phyloP scores from a whole-genome alignment of 2,888 invertebrate species.

The Lasiommata megera region DNA sequence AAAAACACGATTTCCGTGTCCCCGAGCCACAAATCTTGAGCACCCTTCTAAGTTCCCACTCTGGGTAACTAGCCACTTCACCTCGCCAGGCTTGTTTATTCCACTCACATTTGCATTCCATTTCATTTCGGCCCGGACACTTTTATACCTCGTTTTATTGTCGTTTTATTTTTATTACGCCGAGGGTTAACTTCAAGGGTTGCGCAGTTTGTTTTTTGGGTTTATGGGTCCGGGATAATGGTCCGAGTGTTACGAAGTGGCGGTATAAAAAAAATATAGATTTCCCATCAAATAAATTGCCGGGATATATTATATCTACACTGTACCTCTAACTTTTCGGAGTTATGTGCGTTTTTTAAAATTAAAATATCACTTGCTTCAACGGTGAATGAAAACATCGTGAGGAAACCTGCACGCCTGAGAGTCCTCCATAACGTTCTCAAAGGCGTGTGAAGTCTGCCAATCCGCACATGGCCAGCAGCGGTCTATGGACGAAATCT shows the following conservation, averaged over 20 bases:
- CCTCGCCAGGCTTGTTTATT: constrained; percentile 32
- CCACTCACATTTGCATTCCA: constrained; percentile 72
- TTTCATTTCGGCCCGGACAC: constrained; percentile 64
- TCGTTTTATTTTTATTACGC: constrained; percentile 63
- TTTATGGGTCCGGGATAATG: constrained; percentile 46
- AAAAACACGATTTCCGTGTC: constrained; percentile 17
- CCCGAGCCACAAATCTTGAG: constrained; percentile 22
- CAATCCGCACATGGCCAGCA: too few relatives aligned
- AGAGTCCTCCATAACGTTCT: too few relatives aligned
- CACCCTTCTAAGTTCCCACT: constrained; percentile 9
- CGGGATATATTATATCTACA: too few relatives aligned
- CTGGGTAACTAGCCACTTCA: constrained; percentile 26
- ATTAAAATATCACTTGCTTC: too few relatives aligned
- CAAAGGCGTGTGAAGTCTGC: too few relatives aligned
- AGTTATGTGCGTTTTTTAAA: too few relatives aligned
- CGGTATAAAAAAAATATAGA: constrained; percentile 17
- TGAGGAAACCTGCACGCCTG: too few relatives aligned
- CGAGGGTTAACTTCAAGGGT: constrained; percentile 46
- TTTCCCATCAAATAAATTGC: not conserved
- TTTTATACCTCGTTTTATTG: constrained; percentile 64
- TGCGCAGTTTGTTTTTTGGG: constrained; percentile 54
- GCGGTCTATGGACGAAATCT: too few relatives aligned
- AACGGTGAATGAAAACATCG: too few relatives aligned
- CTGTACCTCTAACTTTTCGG: too few relatives aligned
- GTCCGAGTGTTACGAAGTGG: constrained; percentile 15